Evolutionary conservation across 2,113 vertebrate genomes (phyloP), one percentile per base, ranked within the genome.

Genomic region (Trachemys scripta): DNA sequence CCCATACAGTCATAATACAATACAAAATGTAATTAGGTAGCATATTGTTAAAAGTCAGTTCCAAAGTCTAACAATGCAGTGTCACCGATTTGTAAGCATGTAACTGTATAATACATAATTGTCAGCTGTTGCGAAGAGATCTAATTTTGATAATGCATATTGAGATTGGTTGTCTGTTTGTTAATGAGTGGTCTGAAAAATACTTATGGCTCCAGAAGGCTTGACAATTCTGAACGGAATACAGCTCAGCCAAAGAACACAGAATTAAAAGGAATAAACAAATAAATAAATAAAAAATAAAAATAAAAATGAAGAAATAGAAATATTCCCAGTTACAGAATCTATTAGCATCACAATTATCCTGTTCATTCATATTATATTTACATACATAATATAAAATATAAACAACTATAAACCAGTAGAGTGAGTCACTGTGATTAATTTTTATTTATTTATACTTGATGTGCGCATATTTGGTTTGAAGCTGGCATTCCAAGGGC

Each of bases 141-240:
- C 98, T 98, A 97, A 97, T 98, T 98, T 98, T 98, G 98, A 98
- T 98, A 98, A 98, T 88, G 92, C 97, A 96, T 97, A 98, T 98
- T 97, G 98, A 98, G 98, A 95, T 96, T 95, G 94, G 96, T 96
- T 98, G 97, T 89, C 89, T 97, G 96, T 93, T 96, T 97, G 94
- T 95, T 97, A 96, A 97, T 95, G 95, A 97, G 90, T 57, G 91
- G 92, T 98, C 97, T 98, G 96, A 97, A 98, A 98, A 98, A 98
- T 96, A 96, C 97, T 97, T 97, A 96, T 19, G 97, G 96, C 94
- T 98, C 96, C 97, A 96, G 97, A 97, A 98, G 93, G 95, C 96
- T 97, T 98, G 98, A 98, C 98, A 98, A 96, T 98, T 97, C 97
- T 93, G 92, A 97, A 97, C 92, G 95, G 97, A 97, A 95, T 94